Evolutionary conservation across 1,140 invertebrate genomes (phyloP).

Genomic region (Trialeurodes vaporariorum): DNA sequence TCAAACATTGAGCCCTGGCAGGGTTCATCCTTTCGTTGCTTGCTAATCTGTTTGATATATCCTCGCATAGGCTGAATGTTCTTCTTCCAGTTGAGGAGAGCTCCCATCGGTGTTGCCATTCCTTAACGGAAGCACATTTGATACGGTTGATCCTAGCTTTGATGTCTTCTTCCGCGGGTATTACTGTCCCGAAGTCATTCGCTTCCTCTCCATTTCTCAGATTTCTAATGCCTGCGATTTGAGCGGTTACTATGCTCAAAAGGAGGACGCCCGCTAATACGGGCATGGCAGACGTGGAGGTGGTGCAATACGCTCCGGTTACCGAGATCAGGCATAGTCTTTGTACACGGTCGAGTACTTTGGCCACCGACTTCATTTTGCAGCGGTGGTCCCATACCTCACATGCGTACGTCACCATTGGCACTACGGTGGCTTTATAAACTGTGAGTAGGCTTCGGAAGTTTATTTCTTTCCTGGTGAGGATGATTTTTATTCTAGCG

Average conservation of each 20-base stretch:
- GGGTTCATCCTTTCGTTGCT: too few species aligned
- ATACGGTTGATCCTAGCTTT: too few species aligned
- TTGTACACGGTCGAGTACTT: neutral
- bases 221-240: too few species aligned
- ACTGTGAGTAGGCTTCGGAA: neutral
- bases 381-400: neutral
- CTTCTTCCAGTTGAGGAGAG: too few species aligned
- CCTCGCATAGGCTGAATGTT: too few species aligned
- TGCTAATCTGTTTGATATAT: too few species aligned
- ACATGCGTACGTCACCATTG: neutral
- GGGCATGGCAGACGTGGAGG: neutral
- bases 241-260: neutral
- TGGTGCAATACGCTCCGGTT: neutral
- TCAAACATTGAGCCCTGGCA: too few species aligned
- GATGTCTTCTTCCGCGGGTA: too few species aligned
- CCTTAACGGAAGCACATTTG: too few species aligned
- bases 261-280: neutral
- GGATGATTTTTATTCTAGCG: neutral
- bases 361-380: neutral
- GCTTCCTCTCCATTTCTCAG: too few species aligned
- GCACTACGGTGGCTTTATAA: neutral
- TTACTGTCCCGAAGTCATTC: too few species aligned
- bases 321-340: neutral
- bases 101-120: too few species aligned
- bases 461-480: neutral